Percentiles rank a stretch among this genome's conserved stretches.
Conservation (phyloP, 1,140 invertebrate genomes). For the Saxidomus purpurata region DNA sequence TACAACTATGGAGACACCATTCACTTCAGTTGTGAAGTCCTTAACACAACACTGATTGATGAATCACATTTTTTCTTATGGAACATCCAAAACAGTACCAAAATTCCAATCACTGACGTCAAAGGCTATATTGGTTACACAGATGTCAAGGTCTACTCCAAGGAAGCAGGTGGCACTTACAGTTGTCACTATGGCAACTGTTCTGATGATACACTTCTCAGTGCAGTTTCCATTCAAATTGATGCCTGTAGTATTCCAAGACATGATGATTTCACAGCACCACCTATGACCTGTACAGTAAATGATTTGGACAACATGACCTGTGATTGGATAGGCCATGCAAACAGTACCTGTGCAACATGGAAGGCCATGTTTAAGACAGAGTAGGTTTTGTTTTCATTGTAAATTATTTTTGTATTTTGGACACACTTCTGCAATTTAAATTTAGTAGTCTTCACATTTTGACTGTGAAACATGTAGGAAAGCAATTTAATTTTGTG, state of each 20-base stretch:
- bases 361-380: neutral
- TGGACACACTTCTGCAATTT: too few relatives aligned
- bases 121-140: neutral
- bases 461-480: too few relatives aligned
- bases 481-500: too few relatives aligned
- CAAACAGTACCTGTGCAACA: neutral
- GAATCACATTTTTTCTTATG: neutral
- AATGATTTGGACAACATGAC: neutral
- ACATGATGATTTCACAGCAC: neutral
- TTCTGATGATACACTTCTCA: neutral
- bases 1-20: neutral
- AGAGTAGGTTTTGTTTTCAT: neutral
- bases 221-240: neutral
- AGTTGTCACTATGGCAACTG: conserved; percentile 20
- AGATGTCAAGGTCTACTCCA: neutral
- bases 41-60: neutral
- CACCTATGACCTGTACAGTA: neutral
- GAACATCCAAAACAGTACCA: neutral
- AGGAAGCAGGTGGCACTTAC: neutral
- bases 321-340: neutral
- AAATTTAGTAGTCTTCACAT: too few relatives aligned
- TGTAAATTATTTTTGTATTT: too few relatives aligned
- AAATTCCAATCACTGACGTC: neutral
- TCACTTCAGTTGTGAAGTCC: neutral
- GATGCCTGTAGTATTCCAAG: neutral